Conservation (phyloP, 2,888 invertebrate genomes). For the Eristalis intricaria region DNA sequence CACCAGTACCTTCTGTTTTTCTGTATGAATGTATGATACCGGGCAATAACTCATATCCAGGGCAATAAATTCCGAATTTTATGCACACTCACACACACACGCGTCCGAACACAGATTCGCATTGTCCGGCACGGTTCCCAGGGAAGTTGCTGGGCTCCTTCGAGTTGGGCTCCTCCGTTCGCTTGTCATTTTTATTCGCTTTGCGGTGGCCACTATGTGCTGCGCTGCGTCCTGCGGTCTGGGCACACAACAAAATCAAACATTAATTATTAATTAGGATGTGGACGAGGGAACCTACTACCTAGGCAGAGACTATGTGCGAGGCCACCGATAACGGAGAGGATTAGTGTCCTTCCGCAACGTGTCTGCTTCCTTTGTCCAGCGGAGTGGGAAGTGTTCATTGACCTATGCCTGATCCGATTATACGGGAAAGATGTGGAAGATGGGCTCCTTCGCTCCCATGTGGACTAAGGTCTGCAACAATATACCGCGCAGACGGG, state of each 20-base stretch:
- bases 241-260: conserved; percentile 50
- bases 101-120: conserved; percentile 46
- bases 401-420: conserved; percentile 67
- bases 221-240: conserved; percentile 35
- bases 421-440: conserved; percentile 44
- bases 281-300: conserved; percentile 14
- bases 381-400: conserved; percentile 55
- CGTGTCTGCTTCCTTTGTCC: conserved; percentile 8
- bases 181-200: conserved; percentile 2
- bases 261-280: conserved; percentile 71
- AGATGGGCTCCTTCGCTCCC: conserved; percentile 31
- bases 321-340: conserved; percentile 9
- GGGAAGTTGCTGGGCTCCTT: conserved; percentile 13
- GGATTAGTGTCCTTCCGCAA: conserved; percentile 58
- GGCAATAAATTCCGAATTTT: conserved; percentile 38
- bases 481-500: conserved; percentile 18
- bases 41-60: conserved; percentile 63
- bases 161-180: conserved; percentile 8
- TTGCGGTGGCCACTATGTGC: not conserved
- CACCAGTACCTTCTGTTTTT: not conserved
- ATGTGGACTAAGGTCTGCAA: conserved; percentile 31
- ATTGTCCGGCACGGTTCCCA: conserved; percentile 49
- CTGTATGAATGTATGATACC: not conserved
- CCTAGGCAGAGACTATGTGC: not conserved
- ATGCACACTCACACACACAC: conserved; percentile 43